phyloP scores from a whole-genome alignment of 2,797 vertebrate species.

The Acomys russatus region DNA sequence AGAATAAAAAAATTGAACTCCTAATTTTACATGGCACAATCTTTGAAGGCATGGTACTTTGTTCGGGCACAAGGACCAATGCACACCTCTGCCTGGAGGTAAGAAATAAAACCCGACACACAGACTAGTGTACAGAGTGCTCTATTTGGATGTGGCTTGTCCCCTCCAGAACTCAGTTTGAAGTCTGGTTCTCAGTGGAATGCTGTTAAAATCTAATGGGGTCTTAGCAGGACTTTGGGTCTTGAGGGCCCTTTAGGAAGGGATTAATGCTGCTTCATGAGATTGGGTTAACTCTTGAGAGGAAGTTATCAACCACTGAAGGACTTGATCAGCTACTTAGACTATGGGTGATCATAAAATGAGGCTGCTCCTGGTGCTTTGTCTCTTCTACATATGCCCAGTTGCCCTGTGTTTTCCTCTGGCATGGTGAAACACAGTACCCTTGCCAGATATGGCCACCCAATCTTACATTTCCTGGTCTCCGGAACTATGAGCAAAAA shows the following conservation, averaged over 20 bases:
- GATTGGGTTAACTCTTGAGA: neutral
- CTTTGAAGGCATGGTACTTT: constrained; percentile 51
- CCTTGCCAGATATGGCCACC: neutral
- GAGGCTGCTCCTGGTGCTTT: neutral
- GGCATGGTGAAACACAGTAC: too few relatives aligned
- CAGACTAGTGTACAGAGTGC: neutral
- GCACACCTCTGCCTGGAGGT: neutral
- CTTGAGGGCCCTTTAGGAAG: neutral
- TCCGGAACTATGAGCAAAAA: neutral
- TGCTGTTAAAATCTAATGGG: neutral
- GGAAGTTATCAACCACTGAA: neutral
- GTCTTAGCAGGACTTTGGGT: neutral
- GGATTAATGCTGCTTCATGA: neutral
- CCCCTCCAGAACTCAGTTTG: neutral
- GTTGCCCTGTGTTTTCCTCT: neutral
- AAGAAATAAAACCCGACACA: neutral
- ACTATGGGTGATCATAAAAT: neutral
- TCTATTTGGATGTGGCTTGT: neutral
- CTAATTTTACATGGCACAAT: neutral
- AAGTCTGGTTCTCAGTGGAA: neutral
- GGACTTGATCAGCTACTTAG: neutral
- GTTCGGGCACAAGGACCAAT: constrained; percentile 18
- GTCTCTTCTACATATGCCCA: neutral
- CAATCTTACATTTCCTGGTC: neutral
- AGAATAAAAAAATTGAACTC: constrained; percentile 37